Evolutionary conservation across 1,140 invertebrate genomes (phyloP).

Genomic region (Drosophila mauritiana): DNA sequence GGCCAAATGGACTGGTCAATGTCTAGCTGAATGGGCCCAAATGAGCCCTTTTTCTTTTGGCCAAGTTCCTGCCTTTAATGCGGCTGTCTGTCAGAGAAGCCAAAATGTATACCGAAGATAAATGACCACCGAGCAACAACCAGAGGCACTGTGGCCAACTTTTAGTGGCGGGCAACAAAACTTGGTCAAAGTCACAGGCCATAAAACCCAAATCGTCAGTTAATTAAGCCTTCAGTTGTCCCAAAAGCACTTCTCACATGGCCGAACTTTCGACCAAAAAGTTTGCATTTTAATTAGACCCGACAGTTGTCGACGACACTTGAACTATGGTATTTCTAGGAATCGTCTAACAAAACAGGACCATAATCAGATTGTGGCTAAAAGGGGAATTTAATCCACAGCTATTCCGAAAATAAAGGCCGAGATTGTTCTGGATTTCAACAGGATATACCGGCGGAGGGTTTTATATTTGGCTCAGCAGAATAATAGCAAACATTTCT

Average conservation of each 20-base stretch:
- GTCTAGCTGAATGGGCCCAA: slow-evolving; percentile 50
- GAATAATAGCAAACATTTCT: slow-evolving; percentile 10
- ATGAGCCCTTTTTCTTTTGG: slow-evolving; percentile 41
- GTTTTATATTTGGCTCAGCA: slow-evolving; percentile 18
- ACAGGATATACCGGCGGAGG: neutral
- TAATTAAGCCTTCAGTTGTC: slow-evolving; percentile 56
- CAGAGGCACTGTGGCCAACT: slow-evolving; percentile 21
- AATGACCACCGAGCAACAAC: slow-evolving; percentile 35
- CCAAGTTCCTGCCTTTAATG: neutral
- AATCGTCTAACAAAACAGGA: neutral
- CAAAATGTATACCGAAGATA: slow-evolving; percentile 40
- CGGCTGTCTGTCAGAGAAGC: slow-evolving; percentile 22
- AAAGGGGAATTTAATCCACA: slow-evolving; percentile 3
- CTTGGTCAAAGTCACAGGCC: slow-evolving; percentile 38
- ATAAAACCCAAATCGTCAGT: slow-evolving; percentile 39
- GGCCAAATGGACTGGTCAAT: slow-evolving; percentile 52
- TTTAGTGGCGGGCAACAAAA: slow-evolving; percentile 26
- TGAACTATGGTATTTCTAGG: neutral
- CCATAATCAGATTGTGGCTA: slow-evolving; percentile 21
- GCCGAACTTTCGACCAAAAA: slow-evolving; percentile 16
- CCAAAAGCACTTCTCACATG: slow-evolving; percentile 21
- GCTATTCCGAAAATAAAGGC: slow-evolving; percentile 19
- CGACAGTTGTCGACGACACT: slow-evolving; percentile 24
- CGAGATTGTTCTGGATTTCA: slow-evolving; percentile 23
- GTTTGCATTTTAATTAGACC: slow-evolving; percentile 44